Evolutionary conservation across 2,113 vertebrate genomes (phyloP), one percentile per base, ranked within the genome.

Genomic region (Fukomys damarensis): DNA sequence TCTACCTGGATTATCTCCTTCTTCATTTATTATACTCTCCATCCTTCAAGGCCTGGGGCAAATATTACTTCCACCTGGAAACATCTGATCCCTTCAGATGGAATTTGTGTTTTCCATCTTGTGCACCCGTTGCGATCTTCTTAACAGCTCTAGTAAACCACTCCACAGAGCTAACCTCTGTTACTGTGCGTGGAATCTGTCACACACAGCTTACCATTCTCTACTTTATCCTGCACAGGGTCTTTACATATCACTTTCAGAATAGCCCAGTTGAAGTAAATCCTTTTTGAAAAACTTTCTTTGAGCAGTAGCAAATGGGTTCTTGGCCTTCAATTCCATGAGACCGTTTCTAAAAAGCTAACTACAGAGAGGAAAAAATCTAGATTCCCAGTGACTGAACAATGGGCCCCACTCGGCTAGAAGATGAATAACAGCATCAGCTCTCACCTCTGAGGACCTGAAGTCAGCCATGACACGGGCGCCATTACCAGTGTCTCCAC

Each of bases 341-440:
- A 91, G 12, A 7, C 14, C 74, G 17, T 79, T 91, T 93, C 66
- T 89, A 66, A 91, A 95, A 89, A 95, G 26, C 16, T 89, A 87
- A 87, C 0, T 43, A 14, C 49, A 3, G 72, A 59, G 20, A 61
- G n/a, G 74, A 86, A 89, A 91, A 89, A 91, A 70, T 32, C 16
- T 86, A 16, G n/a, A 32, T 38, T 81, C 80, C 22, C 52, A 58
- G 32, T 35, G 38, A 72, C 80, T 72, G 80, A 58, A 5, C 9
- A 79, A 80, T 19, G 4, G 30, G 43, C 35, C 65, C 54, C 87
- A 58, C 24, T 93, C n/a, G 52, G 14, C 0, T 2, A 38, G 56
- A 81, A 81, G 7, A 87, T 32, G 22, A 77, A 41, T 28, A 13
- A 43, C 46, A 16, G 54, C 32, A 49, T 70, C 41, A 79, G 52